Percentiles rank a stretch among this genome's conserved stretches.
Conservation (phyloP, 2,797 vertebrate species). For the Eulemur rubriventer region DNA sequence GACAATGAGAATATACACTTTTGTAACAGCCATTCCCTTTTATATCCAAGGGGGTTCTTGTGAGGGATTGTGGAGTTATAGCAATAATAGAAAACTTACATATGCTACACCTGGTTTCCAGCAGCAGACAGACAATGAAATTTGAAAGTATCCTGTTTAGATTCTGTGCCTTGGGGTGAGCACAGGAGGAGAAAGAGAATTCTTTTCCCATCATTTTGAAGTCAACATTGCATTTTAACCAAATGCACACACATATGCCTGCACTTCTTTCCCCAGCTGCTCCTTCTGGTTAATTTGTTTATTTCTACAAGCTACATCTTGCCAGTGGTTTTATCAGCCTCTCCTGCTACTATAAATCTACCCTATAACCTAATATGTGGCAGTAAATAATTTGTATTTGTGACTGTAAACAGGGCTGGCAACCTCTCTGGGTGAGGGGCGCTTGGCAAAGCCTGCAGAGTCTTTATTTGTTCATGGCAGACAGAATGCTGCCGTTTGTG, state of each 20-base stretch:
- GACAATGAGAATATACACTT: constrained; percentile 58
- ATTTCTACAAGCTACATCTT: constrained; percentile 60
- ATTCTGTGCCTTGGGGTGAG: constrained; percentile 59
- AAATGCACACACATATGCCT: constrained; percentile 69
- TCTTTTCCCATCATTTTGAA: constrained; percentile 52
- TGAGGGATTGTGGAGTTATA: constrained; percentile 48
- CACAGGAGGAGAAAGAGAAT: constrained; percentile 12
- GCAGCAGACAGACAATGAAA: constrained; percentile 58
- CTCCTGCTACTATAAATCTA: constrained; percentile 65
- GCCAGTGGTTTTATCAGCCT: constrained; percentile 58
- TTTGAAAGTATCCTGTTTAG: constrained; percentile 56
- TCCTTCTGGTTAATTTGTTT: constrained; percentile 69
- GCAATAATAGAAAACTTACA: constrained; percentile 53
- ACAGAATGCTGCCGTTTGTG: neutral
- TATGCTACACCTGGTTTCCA: constrained; percentile 60
- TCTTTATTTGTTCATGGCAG: constrained; percentile 5
- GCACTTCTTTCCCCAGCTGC: constrained; percentile 54
- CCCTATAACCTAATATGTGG: constrained; percentile 52
- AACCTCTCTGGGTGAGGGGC: neutral
- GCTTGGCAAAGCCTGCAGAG: neutral
- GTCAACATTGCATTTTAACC: constrained; percentile 62
- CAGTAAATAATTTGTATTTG: constrained; percentile 63
- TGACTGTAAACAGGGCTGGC: constrained; percentile 29
- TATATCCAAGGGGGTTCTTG: constrained; percentile 49
- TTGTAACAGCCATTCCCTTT: constrained; percentile 36